phyloP scores from a whole-genome alignment of 2,113 vertebrate genomes.

The Oceanites oceanicus region DNA sequence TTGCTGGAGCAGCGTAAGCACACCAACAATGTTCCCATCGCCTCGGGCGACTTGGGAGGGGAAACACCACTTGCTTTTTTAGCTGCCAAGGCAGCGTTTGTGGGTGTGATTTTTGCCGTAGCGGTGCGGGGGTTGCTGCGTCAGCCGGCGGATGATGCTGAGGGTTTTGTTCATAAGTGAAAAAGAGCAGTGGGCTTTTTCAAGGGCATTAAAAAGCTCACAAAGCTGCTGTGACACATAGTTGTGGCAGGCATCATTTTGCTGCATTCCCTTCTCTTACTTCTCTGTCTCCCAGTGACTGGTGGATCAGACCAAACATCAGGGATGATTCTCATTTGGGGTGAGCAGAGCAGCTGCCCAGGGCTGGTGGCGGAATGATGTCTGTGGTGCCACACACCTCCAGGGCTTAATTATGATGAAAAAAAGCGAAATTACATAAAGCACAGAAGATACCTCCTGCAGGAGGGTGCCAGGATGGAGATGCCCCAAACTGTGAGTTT shows the following conservation, averaged over 20 bases:
- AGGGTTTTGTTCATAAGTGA: background rate
- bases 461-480: background rate
- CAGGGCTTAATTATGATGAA: background rate
- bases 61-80: background rate
- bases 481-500: background rate
- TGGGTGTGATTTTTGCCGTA: background rate
- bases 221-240: background rate
- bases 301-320: background rate
- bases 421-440: background rate
- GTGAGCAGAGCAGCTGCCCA: background rate
- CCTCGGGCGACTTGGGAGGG: background rate
- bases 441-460: background rate
- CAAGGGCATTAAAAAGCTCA: background rate
- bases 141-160: fast-evolving
- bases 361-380: fast-evolving
- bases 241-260: fast-evolving
- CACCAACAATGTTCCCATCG: fast-evolving
- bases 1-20: background rate
- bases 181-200: background rate
- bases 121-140: fast-evolving
- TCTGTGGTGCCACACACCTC: background rate
- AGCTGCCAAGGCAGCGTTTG: background rate
- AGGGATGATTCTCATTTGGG: background rate
- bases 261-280: background rate
- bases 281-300: background rate